These are phyloP conservation scores for Lithobates sylvaticus DNA, from an alignment of 2,797 vertebrate species.

Conservation along the genomic window DNA sequence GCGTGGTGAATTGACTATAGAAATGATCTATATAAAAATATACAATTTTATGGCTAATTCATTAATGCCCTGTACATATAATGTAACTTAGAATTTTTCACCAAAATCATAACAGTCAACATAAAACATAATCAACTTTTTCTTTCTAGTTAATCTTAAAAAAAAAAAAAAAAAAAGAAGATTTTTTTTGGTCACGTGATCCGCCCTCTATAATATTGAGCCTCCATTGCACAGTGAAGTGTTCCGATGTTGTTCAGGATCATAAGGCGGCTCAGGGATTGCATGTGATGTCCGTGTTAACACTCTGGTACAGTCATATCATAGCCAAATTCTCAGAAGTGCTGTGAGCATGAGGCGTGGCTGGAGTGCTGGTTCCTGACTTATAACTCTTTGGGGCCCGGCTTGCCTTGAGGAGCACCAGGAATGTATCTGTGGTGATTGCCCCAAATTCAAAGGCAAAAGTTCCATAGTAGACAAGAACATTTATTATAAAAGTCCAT, in stretches of 20 bases:
- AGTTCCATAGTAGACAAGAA: conserved; percentile 84
- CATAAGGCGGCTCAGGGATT: conserved; percentile 16
- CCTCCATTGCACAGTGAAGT: conserved; percentile 1
- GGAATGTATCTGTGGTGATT: conserved; percentile 79
- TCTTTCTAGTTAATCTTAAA: neutral
- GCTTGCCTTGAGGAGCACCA: conserved; percentile 75
- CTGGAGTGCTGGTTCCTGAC: conserved; percentile 52
- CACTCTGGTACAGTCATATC: conserved; percentile 42
- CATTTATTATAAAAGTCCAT: conserved; percentile 82
- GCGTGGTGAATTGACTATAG: conserved; percentile 30
- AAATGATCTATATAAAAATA: conserved; percentile 62
- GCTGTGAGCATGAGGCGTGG: conserved; percentile 22
- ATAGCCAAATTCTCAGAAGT: conserved; percentile 3
- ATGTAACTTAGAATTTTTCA: neutral
- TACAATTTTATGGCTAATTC: conserved; percentile 46
- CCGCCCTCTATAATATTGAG: conserved; percentile 3
- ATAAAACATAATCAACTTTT: conserved; percentile 22
- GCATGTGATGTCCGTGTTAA: conserved; percentile 13
- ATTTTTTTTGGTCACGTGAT: conserved; percentile 32
- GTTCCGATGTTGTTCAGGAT: neutral
- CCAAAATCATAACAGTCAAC: conserved; percentile 24
- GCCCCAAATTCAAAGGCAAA: conserved; percentile 81
- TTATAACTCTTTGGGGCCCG: conserved; percentile 71
- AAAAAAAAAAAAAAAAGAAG: neutral
- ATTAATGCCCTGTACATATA: conserved; percentile 57